Evolutionary conservation across 92 coral and sea anemone genomes (phyloP), one percentile per base, ranked within the genome.

Genomic region (Anthopleura xanthogrammica): DNA sequence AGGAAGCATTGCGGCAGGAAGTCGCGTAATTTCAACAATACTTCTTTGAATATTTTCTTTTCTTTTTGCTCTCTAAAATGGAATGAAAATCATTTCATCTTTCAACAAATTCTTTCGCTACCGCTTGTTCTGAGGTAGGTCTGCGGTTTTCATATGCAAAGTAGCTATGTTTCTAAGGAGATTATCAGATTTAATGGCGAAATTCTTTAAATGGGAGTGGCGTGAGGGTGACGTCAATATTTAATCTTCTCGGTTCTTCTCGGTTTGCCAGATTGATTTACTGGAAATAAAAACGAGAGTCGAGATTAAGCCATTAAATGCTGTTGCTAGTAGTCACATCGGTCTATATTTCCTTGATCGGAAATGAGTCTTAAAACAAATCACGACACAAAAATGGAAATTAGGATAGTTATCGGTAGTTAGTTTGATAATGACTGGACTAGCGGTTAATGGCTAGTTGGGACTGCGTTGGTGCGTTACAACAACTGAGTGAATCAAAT

Each of bases 1-100:
- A 22, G 83, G 83, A 80, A 80, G 62, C 16, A 52, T 11, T 60
- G 54, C 12, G 73, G 82, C 66, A n/a, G 82, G 82, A 79, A 60
- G 52, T 76, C 24, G 4, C 17, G 14, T 76, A 7, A 46, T 41
- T 41, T 2, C 36, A 76, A 64, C 72, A 64, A 64, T 20, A 64
- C 29, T 20, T n/a, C 29, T 64, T 64, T 19, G 39, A 64, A 22
- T 7, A 20, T n/a, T 64, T 64, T 64, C 6, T 64, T 64, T 20
- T 19, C 22, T 64, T 64, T 64, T 19, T 22, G 23, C 20, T 20
- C 22, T 64, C 72, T 20, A 10, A 20, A 5, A 5, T 46, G 0
- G 7, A 5, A 0, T 46, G 36, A 29, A 29, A 29, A 29, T 9
- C 9, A 2, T 46, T 20, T 20, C 9, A 64, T 4, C 11, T 5